These are phyloP conservation scores for Benitochromis conjunctus DNA, from an alignment of 2,113 vertebrate genomes.

Conservation along the genomic window DNA sequence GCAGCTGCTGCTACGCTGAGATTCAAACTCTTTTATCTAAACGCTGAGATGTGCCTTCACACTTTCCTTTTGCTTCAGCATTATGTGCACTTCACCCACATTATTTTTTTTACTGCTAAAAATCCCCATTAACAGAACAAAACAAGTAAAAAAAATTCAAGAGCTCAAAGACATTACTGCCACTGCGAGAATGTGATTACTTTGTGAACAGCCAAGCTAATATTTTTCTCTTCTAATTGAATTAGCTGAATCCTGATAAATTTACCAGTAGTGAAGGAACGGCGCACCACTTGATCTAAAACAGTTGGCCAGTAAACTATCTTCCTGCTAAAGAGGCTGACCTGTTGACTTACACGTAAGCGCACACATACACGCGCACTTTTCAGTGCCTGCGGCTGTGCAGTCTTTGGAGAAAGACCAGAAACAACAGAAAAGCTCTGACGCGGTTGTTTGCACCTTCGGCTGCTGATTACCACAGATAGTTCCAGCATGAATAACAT, in stretches of 20 bases:
- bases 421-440: neutral
- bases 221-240: neutral
- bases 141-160: neutral
- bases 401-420: slow-evolving; percentile 16
- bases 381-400: neutral
- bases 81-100: neutral
- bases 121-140: neutral
- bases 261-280: neutral
- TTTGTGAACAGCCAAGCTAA: neutral
- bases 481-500: neutral
- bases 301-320: neutral
- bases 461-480: neutral
- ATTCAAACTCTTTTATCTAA: neutral
- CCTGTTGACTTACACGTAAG: neutral
- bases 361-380: neutral
- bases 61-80: neutral
- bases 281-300: neutral
- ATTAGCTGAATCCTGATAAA: neutral
- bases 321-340: neutral
- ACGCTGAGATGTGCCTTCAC: neutral
- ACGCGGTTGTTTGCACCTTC: slow-evolving; percentile 30
- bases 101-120: neutral
- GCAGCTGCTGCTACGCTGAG: neutral
- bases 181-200: neutral
- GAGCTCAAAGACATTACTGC: neutral